Evolutionary conservation across 2,888 invertebrate genomes (phyloP).

Genomic region (Taphrorychus bicolor): DNA sequence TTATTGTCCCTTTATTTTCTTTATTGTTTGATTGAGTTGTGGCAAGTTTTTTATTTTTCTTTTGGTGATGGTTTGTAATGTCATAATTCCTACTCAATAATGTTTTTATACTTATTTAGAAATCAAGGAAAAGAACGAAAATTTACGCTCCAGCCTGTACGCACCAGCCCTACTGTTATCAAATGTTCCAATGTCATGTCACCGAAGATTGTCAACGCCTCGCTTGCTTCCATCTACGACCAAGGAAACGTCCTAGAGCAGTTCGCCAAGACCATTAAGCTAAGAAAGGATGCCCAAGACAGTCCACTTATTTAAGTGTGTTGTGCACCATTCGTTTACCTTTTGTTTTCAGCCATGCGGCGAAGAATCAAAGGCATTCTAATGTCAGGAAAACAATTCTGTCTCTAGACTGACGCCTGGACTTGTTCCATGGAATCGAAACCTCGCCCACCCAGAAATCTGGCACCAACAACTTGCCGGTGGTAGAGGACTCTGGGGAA

Average conservation of each 20-base stretch:
- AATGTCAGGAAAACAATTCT: constrained; percentile 90
- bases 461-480: constrained; percentile 43
- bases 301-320: constrained; percentile 73
- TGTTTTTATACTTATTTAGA: too few species aligned
- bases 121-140: constrained; percentile 81
- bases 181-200: constrained; percentile 96
- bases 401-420: constrained; percentile 90
- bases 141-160: constrained; percentile 93
- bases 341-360: constrained; percentile 70
- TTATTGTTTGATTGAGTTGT: neutral
- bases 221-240: constrained; percentile 91
- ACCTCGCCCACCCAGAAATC: constrained; percentile 48
- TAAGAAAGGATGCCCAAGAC: constrained; percentile 76
- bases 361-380: constrained; percentile 86
- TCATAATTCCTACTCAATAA: too few species aligned
- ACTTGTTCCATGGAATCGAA: constrained; percentile 80
- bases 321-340: neutral
- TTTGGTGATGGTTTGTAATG: too few species aligned
- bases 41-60: too few species aligned
- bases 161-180: too few species aligned
- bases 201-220: constrained; percentile 94
- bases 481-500: constrained; percentile 55
- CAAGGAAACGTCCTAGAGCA: constrained; percentile 76
- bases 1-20: neutral
- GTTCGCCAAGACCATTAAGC: constrained; percentile 68